Base-by-base conservation (phyloP, 2,113 vertebrate species). In the Periophthalmus modestus region DNA sequence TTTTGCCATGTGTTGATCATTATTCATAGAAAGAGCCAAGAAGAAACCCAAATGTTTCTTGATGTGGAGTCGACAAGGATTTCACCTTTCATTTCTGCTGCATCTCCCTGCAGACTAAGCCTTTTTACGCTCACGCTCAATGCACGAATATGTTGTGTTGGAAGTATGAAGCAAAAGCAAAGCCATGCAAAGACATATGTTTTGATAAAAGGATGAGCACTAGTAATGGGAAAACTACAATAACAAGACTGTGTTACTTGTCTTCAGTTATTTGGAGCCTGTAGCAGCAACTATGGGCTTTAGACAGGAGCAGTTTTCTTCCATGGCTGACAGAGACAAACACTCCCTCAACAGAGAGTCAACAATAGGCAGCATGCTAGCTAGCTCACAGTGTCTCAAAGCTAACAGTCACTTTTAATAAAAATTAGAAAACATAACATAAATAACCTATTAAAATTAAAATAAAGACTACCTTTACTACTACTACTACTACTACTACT, bases 1-100 rank as follows among this genome's bases (percentile, higher is more conserved):
- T 68, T 78, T 67, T 73, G 69, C 47, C 71, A 67, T 62, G 57
- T 52, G 36, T 12, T 18, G 54, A 62, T 68, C 74, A 75, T 82
- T 81, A 73, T 66, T 77, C 69, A 61, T 54, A 5, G 62, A 39
- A 39, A 39, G 16, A 39, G 59, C 28, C 6, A 15, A 18, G 28
- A 5, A 33, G 62, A 34, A 39, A 36, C 18, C 16, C n/a, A 65
- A 65, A 65, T 39, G 62, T 39, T 65, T 65, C 62, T 9, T 65
- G 62, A 65, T 65, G 21, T 36, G 33, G 61, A 65, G 34, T 39
- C 34, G 62, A 39, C 62, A 39, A 39, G 33, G 62, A 65, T 65
- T 65, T 43, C 62, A 65, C 62, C 62, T 65, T 39, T 65, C 62
- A 65, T 39, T 65, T 65, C 34, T 65, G 62, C 16, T n/a, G 39